These are phyloP conservation scores for Amphiura filiformis DNA, from an alignment of 35 echinoderm and acorn worm species.

Conservation along the genomic window DNA sequence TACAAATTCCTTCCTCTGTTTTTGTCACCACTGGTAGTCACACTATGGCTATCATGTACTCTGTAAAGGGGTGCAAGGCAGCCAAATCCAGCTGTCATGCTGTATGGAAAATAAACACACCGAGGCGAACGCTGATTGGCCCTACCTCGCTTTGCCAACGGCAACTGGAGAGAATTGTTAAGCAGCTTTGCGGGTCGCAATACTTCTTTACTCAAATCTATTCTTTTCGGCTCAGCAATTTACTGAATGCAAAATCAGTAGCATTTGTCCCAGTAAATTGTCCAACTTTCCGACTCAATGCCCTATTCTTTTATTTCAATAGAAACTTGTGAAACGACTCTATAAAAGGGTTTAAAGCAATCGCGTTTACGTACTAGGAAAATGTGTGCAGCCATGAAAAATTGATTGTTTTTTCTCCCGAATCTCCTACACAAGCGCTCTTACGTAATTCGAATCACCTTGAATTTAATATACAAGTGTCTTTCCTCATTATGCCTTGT, in stretches of 20 bases:
- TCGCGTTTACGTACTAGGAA: too few species aligned
- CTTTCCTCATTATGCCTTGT: too few species aligned
- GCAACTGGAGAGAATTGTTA: conserved; percentile 37
- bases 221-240: conserved; percentile 54
- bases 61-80: too few species aligned
- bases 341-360: neutral
- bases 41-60: too few species aligned
- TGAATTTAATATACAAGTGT: too few species aligned
- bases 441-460: too few species aligned
- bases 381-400: too few species aligned
- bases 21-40: too few species aligned
- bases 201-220: neutral
- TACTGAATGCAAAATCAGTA: conserved; percentile 63
- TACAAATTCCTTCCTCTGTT: too few species aligned
- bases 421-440: too few species aligned
- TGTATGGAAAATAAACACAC: conserved; percentile 54
- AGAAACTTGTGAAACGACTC: conserved; percentile 31
- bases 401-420: too few species aligned
- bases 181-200: conserved; percentile 25
- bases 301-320: conserved; percentile 26
- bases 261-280: conserved; percentile 78
- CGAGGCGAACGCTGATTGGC: conserved; percentile 43
- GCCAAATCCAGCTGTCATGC: conserved; percentile 41
- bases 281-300: conserved; percentile 67
- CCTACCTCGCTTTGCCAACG: conserved; percentile 24